Evolutionary conservation across 2,113 vertebrate genomes (phyloP).

Genomic region (Strigops habroptila): DNA sequence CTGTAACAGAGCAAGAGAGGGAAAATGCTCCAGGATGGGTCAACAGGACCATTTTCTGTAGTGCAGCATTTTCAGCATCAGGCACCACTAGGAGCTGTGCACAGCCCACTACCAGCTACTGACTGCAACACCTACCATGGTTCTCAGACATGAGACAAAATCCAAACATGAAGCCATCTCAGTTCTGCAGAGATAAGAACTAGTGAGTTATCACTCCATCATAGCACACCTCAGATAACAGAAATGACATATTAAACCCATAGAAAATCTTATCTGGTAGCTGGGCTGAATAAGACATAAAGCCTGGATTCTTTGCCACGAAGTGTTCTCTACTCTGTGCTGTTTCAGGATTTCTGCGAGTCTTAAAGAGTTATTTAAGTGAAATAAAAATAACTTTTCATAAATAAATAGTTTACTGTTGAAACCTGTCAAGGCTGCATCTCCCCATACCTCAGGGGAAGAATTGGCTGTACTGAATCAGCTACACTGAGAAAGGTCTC

Average conservation of each 20-base stretch:
- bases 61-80: background rate
- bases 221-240: background rate
- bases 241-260: background rate
- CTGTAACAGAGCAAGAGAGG: background rate
- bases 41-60: background rate
- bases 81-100: background rate
- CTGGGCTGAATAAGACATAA: background rate
- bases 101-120: background rate
- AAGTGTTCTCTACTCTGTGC: background rate
- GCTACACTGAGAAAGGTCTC: background rate
- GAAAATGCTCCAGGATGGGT: background rate
- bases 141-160: background rate
- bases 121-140: background rate
- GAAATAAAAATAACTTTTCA: slow-evolving; percentile 12
- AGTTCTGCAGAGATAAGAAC: background rate
- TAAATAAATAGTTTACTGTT: slow-evolving; percentile 47
- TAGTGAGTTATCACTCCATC: background rate
- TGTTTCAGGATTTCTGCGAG: slow-evolving; percentile 31
- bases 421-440: background rate
- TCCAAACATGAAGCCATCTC: background rate
- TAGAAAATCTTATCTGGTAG: background rate
- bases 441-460: background rate
- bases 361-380: slow-evolving; percentile 41
- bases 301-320: background rate
- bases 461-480: background rate